Evolutionary conservation across 1,140 invertebrate genomes (phyloP).

Genomic region (Heliconius congener): DNA sequence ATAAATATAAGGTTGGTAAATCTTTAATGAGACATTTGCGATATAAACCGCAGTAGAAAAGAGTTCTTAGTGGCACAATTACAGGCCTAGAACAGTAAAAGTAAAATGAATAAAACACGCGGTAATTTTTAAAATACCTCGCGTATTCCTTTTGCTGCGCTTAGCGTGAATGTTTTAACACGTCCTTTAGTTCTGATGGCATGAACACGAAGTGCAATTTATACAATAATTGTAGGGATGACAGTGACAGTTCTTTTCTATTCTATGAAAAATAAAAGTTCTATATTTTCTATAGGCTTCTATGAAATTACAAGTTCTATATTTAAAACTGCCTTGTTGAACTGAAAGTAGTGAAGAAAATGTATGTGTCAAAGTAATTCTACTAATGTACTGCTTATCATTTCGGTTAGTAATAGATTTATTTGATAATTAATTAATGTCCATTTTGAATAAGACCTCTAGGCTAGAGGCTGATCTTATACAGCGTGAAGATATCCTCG

Average conservation of each 20-base stretch:
- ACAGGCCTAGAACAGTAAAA: constrained; percentile 21
- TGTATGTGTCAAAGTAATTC: neutral
- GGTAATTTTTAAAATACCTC: constrained; percentile 31
- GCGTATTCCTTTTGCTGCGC: constrained; percentile 19
- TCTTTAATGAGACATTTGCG: constrained; percentile 33
- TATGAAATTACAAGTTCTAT: neutral
- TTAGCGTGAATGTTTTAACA: constrained; percentile 31
- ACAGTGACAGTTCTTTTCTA: neutral
- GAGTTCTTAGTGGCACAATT: constrained; percentile 31
- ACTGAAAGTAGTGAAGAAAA: neutral
- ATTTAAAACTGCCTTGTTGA: neutral
- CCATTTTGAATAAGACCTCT: too few relatives aligned
- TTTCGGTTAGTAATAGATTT: neutral
- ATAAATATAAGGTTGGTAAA: constrained; percentile 17
- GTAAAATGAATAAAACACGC: constrained; percentile 35
- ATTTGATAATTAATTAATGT: neutral
- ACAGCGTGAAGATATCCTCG: too few relatives aligned
- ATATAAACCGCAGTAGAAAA: constrained; percentile 26
- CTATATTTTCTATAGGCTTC: too few relatives aligned
- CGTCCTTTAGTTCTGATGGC: constrained; percentile 10
- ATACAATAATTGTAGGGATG: constrained; percentile 23
- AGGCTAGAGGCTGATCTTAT: too few relatives aligned
- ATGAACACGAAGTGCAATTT: constrained; percentile 7
- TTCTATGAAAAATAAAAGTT: neutral
- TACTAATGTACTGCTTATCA: neutral